phyloP scores from a whole-genome alignment of 2,888 invertebrate genomes.

The Noctua fimbriata region DNA sequence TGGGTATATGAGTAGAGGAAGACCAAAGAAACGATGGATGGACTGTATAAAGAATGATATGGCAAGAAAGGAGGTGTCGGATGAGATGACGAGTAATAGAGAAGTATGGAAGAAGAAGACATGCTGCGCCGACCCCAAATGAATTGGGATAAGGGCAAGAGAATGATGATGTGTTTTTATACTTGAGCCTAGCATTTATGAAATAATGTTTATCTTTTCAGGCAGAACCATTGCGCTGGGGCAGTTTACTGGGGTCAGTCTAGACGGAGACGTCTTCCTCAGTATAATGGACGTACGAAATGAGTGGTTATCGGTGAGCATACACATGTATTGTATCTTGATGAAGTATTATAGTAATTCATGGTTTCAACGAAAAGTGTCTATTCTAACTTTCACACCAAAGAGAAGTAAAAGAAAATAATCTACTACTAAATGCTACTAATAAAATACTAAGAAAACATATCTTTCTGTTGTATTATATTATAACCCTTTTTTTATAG shows the following conservation, averaged over 20 bases:
- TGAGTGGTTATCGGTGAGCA: conserved; percentile 97
- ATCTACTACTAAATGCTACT: not conserved
- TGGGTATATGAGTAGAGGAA: too few relatives aligned
- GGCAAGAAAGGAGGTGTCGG: too few relatives aligned
- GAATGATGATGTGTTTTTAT: too few relatives aligned
- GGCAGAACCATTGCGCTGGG: conserved; percentile 96
- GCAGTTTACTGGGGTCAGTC: conserved; percentile 96
- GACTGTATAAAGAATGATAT: too few relatives aligned
- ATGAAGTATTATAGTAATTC: not conserved
- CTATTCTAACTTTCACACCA: not conserved
- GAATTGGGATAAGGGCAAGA: too few relatives aligned
- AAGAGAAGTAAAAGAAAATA: not conserved
- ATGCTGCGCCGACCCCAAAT: too few relatives aligned
- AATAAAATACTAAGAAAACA: not conserved
- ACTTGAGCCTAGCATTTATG: too few relatives aligned
- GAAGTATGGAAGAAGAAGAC: too few relatives aligned
- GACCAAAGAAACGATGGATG: too few relatives aligned
- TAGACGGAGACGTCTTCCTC: conserved; percentile 97
- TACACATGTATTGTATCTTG: not conserved
- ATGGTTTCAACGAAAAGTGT: not conserved
- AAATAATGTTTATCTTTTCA: conserved; percentile 74
- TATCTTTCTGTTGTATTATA: not conserved
- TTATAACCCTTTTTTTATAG: conserved; percentile 83
- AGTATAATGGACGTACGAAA: conserved; percentile 98
- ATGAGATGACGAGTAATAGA: too few relatives aligned